A percentile compares a stretch with the other conserved stretches of the same genome.
Evolutionary conservation across 1,140 invertebrate species (phyloP).

Genomic region (Cecropterus lyciades): DNA sequence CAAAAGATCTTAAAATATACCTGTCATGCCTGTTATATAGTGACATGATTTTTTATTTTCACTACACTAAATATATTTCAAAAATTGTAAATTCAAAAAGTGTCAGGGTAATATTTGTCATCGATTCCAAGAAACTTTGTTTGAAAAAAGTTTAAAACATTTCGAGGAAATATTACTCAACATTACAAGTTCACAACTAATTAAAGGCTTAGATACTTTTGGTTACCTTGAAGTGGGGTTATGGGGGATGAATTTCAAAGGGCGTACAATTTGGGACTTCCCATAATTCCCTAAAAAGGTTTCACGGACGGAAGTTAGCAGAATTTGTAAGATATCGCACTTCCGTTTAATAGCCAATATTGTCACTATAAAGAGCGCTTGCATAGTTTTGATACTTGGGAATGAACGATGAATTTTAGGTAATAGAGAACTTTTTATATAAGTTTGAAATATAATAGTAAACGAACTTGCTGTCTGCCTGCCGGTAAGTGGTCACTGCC

Average conservation of each 20-base stretch:
- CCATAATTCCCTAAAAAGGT: constrained; percentile 69
- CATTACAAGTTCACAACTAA: not conserved
- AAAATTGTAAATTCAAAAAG: too few relatives aligned
- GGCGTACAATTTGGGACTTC: constrained; percentile 64
- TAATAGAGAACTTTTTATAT: not conserved
- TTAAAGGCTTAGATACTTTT: not conserved
- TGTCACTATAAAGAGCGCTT: constrained; percentile 44
- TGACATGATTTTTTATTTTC: too few relatives aligned
- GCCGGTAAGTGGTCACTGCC: too few relatives aligned
- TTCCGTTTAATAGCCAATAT: constrained; percentile 70
- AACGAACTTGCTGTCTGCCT: too few relatives aligned
- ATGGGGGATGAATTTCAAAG: constrained; percentile 55
- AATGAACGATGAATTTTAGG: not conserved
- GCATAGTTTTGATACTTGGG: constrained; percentile 52
- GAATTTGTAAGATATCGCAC: constrained; percentile 79
- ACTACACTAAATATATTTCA: too few relatives aligned
- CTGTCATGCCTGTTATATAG: too few relatives aligned
- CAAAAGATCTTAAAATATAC: too few relatives aligned
- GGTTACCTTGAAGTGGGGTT: constrained; percentile 36
- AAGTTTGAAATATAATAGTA: too few relatives aligned
- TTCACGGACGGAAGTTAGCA: constrained; percentile 71
- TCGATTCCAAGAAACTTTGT: not conserved
- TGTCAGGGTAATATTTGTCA: not conserved
- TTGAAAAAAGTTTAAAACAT: not conserved
- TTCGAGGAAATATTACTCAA: constrained; percentile 18